Conservation (phyloP, 2,113 vertebrate genomes). For the Microcebus tavaratra region DNA sequence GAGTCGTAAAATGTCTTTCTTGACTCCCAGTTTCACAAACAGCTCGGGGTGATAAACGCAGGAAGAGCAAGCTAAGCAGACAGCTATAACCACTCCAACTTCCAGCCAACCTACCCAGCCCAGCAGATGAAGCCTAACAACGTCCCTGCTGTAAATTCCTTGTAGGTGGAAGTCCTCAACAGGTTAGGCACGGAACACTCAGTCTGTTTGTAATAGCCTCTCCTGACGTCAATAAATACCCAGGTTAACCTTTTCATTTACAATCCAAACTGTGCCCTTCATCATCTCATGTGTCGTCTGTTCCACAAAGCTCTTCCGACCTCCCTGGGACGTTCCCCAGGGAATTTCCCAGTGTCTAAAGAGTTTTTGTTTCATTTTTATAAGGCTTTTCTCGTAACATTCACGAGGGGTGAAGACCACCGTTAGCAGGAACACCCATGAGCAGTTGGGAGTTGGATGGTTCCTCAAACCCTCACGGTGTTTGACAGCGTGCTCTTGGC, state of each 20-base stretch:
- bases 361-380: not conserved
- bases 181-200: fast-evolving
- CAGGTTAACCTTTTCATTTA: not conserved
- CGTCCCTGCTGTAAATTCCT: too few species aligned
- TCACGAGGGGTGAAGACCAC: fast-evolving
- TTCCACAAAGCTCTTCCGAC: not conserved
- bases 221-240: not conserved
- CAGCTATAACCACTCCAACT: fast-evolving
- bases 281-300: not conserved
- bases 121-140: fast-evolving
- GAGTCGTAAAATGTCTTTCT: not conserved
- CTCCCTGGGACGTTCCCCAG: not conserved
- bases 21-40: not conserved
- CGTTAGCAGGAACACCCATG: fast-evolving
- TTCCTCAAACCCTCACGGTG: fast-evolving
- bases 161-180: fast-evolving
- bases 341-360: not conserved
- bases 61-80: not conserved
- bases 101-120: not conserved
- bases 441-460: not conserved
- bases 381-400: not conserved
- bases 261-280: not conserved
- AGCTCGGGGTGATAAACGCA: too few species aligned
- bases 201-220: not conserved
- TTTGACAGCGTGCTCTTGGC: not conserved